Evolutionary conservation across 2,797 vertebrate species (phyloP).

Genomic region (Acanthornis magna): DNA sequence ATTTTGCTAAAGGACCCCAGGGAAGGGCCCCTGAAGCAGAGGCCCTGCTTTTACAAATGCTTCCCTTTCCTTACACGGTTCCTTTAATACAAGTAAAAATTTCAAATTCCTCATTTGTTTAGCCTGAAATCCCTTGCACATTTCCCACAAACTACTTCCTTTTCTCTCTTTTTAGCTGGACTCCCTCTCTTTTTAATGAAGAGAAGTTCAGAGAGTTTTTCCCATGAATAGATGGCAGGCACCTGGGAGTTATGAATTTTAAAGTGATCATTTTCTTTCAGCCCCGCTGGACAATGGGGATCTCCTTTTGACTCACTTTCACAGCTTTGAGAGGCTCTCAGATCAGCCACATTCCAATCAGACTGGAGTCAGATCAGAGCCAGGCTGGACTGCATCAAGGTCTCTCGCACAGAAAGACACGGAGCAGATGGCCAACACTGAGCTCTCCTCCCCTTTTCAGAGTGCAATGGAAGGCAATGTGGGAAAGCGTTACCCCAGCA

Average conservation of each 20-base stretch:
- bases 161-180: constrained; percentile 80
- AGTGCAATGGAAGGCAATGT: constrained; percentile 83
- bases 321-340: constrained; percentile 84
- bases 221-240: constrained; percentile 82
- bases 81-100: constrained; percentile 78
- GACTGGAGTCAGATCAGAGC: constrained; percentile 93
- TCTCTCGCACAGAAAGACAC: constrained; percentile 89
- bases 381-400: constrained; percentile 84
- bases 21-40: constrained; percentile 56
- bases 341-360: constrained; percentile 91
- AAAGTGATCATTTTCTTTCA: constrained; percentile 88
- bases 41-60: constrained; percentile 66
- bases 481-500: constrained; percentile 80
- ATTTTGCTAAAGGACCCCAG: constrained; percentile 52
- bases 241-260: constrained; percentile 86
- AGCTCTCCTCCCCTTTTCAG: constrained; percentile 90
- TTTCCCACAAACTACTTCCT: constrained; percentile 87
- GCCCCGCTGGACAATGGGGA: constrained; percentile 77
- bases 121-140: constrained; percentile 82
- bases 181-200: constrained; percentile 85
- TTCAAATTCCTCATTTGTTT: constrained; percentile 86
- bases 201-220: constrained; percentile 84
- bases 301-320: constrained; percentile 90
- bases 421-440: constrained; percentile 97
- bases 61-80: constrained; percentile 68